Base-by-base conservation (phyloP, 2,797 vertebrate genomes). In the Centroberyx gerrardi region DNA sequence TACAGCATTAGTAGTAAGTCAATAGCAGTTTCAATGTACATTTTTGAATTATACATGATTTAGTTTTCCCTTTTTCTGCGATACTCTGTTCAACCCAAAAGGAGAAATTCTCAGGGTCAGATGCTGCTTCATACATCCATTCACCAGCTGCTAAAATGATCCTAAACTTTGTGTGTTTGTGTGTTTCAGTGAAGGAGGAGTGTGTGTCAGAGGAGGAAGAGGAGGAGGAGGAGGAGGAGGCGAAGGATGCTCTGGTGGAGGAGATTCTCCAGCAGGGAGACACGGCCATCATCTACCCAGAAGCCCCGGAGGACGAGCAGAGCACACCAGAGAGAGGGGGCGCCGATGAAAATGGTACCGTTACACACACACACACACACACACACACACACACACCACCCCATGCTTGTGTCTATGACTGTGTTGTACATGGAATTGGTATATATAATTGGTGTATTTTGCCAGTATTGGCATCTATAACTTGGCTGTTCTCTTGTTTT, bases 201-300 rank as follows among this genome's bases (percentile, higher is more conserved):
- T 97, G 96, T 72, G 93, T 96, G 83, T 99, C 98, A 14, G 98
- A 98, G 73, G 98, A 96, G 75, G 95, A 91, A 14, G 98, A 98
- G 73, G 98, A 96, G 75, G 95, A 91, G 81, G 95, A 95, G 91
- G 97, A 96, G 14, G 97, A 97, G 80, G 95, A 92, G 68, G 97
- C 95, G 84, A 96, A 96, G 84, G 97, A 98, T 72, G 95, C 96
- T 75, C 96, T 97, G 33, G 98, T 99, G 84, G 96, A 99, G 89
- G 96, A 99, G 93, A 98, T 98, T 65, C 96, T 99, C 85, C 96
- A 99, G 65, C 97, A 99, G 89, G 96, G 96, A 78, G 98, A 99
- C 92, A 99, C 97, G 8, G 94, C 98, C 79, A 93, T 99, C 88
- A 99, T 99, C 86, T 99, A 97, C 65, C 98, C 98, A 0, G 97